Evolutionary conservation across 2,113 vertebrate species (phyloP).

Genomic region (Salvelinus alpinus): DNA sequence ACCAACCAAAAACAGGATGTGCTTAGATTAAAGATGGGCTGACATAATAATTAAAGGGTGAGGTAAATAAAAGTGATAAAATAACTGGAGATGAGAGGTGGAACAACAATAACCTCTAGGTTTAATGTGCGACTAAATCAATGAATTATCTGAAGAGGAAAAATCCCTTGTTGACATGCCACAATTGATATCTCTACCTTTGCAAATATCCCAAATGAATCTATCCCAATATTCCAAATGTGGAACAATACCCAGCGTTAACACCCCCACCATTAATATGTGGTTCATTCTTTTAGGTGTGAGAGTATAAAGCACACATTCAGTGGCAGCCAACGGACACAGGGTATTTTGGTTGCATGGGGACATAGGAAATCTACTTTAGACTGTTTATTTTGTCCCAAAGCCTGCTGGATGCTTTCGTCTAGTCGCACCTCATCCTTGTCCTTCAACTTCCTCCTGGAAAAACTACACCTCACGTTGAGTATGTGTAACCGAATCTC

Average conservation of each 20-base stretch:
- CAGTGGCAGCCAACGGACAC: conserved; percentile 57
- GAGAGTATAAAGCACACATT: conserved; percentile 63
- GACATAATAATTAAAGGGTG: conserved; percentile 9
- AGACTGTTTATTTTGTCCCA: conserved; percentile 64
- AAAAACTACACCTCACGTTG: conserved; percentile 51
- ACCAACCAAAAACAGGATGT: conserved; percentile 23
- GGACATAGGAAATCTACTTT: conserved; percentile 40
- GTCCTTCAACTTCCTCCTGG: conserved; percentile 27
- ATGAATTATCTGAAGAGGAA: background rate
- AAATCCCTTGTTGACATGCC: background rate
- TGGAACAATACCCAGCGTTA: conserved; percentile 7
- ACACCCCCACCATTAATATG: conserved; percentile 47
- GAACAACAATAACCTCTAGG: background rate
- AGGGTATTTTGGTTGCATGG: conserved; percentile 39
- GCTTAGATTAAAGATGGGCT: conserved; percentile 16
- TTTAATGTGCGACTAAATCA: background rate
- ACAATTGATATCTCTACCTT: background rate
- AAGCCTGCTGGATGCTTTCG: conserved; percentile 52
- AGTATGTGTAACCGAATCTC: conserved; percentile 41
- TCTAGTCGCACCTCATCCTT: conserved; percentile 52
- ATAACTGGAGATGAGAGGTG: conserved; percentile 19
- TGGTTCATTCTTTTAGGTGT: conserved; percentile 62
- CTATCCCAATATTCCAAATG: background rate
- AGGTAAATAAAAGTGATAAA: conserved; percentile 7
- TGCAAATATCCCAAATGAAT: background rate